Percentiles rank a stretch among this genome's conserved stretches.
Conservation (phyloP, 2,888 invertebrate genomes). For the Corythucha ciliata region DNA sequence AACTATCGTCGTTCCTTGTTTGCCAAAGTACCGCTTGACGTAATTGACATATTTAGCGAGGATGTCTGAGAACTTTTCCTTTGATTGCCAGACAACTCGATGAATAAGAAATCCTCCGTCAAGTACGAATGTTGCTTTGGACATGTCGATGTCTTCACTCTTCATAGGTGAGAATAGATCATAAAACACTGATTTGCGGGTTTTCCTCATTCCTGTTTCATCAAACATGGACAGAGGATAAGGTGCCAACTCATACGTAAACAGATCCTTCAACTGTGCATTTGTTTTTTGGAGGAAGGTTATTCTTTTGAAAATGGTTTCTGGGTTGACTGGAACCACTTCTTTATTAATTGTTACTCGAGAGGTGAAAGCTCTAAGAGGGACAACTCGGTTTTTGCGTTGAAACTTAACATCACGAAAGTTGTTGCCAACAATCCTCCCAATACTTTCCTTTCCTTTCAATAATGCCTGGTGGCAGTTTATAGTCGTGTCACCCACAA, state of each 20-base stretch:
- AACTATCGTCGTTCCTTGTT: slow-evolving; percentile 4
- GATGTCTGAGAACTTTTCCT: slow-evolving; percentile 8
- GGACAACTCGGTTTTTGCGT: slow-evolving; percentile 8
- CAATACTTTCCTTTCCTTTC: slow-evolving; percentile 1
- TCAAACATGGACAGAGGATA: not conserved
- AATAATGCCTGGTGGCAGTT: slow-evolving; percentile 35
- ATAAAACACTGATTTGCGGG: slow-evolving; percentile 1
- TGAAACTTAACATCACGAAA: slow-evolving; percentile 7
- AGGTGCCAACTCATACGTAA: not conserved
- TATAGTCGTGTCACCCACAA: slow-evolving; percentile 36
- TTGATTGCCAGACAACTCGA: slow-evolving; percentile 4
- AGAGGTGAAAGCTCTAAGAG: not conserved
- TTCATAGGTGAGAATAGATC: slow-evolving; percentile 1
- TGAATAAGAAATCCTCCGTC: slow-evolving; percentile 10
- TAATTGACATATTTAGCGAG: not conserved
- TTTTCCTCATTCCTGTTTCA: slow-evolving; percentile 3
- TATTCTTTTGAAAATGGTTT: slow-evolving; percentile 6
- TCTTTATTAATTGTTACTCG: slow-evolving; percentile 6
- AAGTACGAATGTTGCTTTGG: slow-evolving; percentile 4
- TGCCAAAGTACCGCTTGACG: slow-evolving; percentile 1
- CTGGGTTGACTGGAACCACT: slow-evolving; percentile 3
- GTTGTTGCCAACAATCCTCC: slow-evolving; percentile 2
- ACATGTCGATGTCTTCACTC: slow-evolving; percentile 5
- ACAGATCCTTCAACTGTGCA: not conserved
- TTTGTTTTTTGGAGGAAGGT: slow-evolving; percentile 2